A percentile compares a stretch with the other conserved stretches of the same genome.
Evolutionary conservation across 1,140 invertebrate genomes (phyloP).

Genomic region (Ladona fulva): DNA sequence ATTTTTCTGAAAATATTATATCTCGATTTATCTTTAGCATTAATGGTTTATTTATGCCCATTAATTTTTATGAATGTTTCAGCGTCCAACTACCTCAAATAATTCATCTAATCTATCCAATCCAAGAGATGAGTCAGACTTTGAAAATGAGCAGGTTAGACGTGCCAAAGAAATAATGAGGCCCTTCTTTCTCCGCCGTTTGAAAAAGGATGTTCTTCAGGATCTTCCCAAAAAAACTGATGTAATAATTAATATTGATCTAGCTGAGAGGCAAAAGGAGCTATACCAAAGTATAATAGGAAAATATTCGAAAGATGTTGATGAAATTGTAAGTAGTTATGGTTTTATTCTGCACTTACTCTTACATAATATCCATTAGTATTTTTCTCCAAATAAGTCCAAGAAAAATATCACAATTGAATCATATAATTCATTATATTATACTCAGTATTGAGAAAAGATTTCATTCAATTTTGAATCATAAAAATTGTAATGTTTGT

Average conservation of each 20-base stretch:
- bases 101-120: background rate
- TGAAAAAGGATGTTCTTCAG: slow-evolving; percentile 77
- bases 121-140: slow-evolving; percentile 34
- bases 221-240: slow-evolving; percentile 74
- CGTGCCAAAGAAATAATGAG: slow-evolving; percentile 94
- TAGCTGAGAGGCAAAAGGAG: slow-evolving; percentile 60
- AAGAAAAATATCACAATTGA: too few species aligned
- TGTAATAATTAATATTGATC: slow-evolving; percentile 48
- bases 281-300: slow-evolving; percentile 57
- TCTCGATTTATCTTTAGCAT: too few species aligned
- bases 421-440: too few species aligned
- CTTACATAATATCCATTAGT: too few species aligned
- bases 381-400: too few species aligned
- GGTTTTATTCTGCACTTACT: too few species aligned
- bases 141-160: slow-evolving; percentile 78
- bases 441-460: too few species aligned
- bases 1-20: too few species aligned
- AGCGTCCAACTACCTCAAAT: background rate
- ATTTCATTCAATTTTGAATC: too few species aligned
- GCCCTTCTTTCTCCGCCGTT: slow-evolving; percentile 84
- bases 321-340: background rate
- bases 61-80: background rate
- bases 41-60: too few species aligned
- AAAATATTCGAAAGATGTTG: background rate
- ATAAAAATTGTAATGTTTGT: too few species aligned